Evolutionary conservation across 2,113 vertebrate species (phyloP).

Genomic region (Pipra filicauda): DNA sequence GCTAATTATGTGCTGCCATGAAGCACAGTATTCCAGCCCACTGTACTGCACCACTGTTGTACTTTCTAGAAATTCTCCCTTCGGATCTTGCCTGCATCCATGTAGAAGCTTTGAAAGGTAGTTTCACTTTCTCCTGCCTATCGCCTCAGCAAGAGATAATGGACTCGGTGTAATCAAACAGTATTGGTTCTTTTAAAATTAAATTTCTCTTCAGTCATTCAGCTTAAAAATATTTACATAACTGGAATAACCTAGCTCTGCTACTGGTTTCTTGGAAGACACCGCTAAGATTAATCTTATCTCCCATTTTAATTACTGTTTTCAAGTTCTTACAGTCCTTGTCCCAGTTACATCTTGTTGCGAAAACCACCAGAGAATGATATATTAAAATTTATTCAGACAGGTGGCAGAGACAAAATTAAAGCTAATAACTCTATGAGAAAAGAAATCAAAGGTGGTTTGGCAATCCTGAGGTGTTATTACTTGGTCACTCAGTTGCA

Average conservation of each 20-base stretch:
- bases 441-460: constrained; percentile 25
- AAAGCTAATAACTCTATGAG: constrained; percentile 37
- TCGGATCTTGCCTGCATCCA: neutral
- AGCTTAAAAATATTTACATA: constrained; percentile 46
- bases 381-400: constrained; percentile 41
- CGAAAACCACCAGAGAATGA: constrained; percentile 2
- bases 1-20: neutral
- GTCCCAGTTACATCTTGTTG: constrained; percentile 59
- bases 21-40: neutral
- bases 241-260: constrained; percentile 44
- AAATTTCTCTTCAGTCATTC: constrained; percentile 37
- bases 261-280: constrained; percentile 55
- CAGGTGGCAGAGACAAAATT: constrained; percentile 36
- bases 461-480: neutral
- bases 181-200: constrained; percentile 37
- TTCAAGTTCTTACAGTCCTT: constrained; percentile 50
- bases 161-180: neutral
- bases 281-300: constrained; percentile 16
- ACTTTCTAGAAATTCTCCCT: neutral
- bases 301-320: constrained; percentile 52
- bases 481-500: neutral
- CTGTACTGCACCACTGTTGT: neutral
- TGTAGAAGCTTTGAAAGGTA: neutral
- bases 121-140: neutral
- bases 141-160: neutral